phyloP scores from a whole-genome alignment of 2,113 vertebrate species.

The Leucoraja erinaceus region DNA sequence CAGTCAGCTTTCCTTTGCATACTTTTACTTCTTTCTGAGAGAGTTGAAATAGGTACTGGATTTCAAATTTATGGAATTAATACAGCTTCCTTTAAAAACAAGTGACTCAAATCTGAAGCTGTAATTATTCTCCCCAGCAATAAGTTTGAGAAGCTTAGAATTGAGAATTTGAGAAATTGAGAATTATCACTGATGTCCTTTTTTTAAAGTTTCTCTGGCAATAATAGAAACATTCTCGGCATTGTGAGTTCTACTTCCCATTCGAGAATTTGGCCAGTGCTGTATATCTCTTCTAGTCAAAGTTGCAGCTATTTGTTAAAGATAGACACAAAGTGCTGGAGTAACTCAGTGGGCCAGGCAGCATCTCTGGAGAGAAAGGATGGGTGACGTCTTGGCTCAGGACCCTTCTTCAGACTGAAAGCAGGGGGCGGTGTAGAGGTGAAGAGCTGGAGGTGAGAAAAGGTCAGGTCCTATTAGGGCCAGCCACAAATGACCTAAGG shows the following conservation, averaged over 20 bases:
- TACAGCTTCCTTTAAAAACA: background rate
- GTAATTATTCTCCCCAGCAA: background rate
- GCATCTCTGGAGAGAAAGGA: too few relatives aligned
- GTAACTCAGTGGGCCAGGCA: too few relatives aligned
- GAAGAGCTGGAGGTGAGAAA: too few relatives aligned
- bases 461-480: too few relatives aligned
- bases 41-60: background rate
- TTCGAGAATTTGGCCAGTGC: background rate
- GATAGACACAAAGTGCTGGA: too few relatives aligned
- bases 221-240: background rate
- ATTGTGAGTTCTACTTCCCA: background rate
- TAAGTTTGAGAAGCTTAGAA: too few relatives aligned
- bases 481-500: too few relatives aligned
- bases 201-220: background rate
- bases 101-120: background rate
- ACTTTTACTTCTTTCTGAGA: background rate
- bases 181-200: background rate
- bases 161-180: too few relatives aligned
- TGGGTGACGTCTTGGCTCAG: too few relatives aligned
- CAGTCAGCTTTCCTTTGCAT: background rate
- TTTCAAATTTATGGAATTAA: background rate
- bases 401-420: too few relatives aligned
- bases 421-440: too few relatives aligned
- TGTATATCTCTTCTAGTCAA: background rate
- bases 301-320: background rate